A percentile compares a stretch with the other conserved stretches of the same genome.
Conservation (phyloP, 2,113 vertebrate species). For the Corythornis vintsioides region DNA sequence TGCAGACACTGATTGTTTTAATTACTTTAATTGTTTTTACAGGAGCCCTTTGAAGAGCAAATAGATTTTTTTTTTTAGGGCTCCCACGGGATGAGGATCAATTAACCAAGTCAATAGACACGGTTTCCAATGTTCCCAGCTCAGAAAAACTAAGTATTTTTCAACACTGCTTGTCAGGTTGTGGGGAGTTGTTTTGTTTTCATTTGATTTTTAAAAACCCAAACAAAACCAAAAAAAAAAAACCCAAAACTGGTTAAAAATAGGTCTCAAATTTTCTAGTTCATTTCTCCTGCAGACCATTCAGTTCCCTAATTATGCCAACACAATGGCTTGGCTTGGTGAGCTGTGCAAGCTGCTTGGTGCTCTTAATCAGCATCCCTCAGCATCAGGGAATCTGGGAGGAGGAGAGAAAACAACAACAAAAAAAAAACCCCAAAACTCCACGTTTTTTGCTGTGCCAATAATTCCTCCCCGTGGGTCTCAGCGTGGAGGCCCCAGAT, state of each 20-base stretch:
- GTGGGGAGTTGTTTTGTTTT: not conserved
- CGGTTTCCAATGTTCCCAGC: too few relatives aligned
- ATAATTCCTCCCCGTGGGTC: not conserved
- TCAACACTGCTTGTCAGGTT: not conserved
- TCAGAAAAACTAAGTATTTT: not conserved
- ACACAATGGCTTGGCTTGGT: constrained; percentile 49
- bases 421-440: not conserved
- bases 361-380: constrained; percentile 47
- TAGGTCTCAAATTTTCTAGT: constrained; percentile 32
- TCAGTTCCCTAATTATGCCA: constrained; percentile 35
- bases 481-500: not conserved
- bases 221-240: not conserved
- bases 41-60: not conserved
- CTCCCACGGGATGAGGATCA: constrained; percentile 2
- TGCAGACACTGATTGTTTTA: constrained; percentile 3
- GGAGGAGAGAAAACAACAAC: constrained; percentile 1
- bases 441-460: not conserved
- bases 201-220: too few relatives aligned
- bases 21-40: constrained; percentile 30
- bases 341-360: not conserved
- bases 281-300: constrained; percentile 22
- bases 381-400: not conserved
- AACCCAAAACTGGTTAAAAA: constrained; percentile 4
- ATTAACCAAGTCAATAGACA: not conserved
- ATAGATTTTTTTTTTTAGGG: not conserved